Percentiles rank a stretch among this genome's conserved stretches.
These are phyloP conservation scores for Ptilonorhynchus violaceus DNA, from an alignment of 2,113 vertebrate species.

Conservation along the genomic window DNA sequence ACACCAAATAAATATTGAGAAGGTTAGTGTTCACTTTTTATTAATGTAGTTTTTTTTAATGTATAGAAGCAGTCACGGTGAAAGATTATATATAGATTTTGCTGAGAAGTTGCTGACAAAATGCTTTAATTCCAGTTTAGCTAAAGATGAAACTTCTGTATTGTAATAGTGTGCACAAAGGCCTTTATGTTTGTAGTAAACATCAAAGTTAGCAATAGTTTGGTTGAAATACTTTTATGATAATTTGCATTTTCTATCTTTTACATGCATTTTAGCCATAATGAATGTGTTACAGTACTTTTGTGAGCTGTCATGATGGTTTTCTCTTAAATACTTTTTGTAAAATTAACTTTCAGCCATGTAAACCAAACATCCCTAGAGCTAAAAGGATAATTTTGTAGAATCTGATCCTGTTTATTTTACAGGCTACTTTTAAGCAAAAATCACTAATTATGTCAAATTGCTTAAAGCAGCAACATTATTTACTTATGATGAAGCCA, in stretches of 20 bases:
- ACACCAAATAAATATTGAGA: conserved; percentile 96
- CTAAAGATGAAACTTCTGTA: background rate
- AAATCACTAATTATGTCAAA: conserved; percentile 62
- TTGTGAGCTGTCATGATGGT: background rate
- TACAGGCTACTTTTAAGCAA: conserved; percentile 60
- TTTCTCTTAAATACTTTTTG: background rate
- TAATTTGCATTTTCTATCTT: background rate
- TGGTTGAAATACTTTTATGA: background rate
- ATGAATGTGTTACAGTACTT: background rate
- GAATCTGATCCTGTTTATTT: conserved; percentile 33
- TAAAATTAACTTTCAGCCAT: conserved; percentile 37
- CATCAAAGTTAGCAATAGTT: background rate
- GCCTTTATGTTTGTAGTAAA: background rate
- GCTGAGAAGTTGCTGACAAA: background rate
- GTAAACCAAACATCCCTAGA: conserved; percentile 2
- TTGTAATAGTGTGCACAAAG: background rate
- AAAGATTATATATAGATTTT: background rate
- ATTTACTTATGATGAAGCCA: conserved; percentile 64
- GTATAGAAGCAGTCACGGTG: background rate
- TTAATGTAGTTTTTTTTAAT: background rate
- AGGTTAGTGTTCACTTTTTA: conserved; percentile 74
- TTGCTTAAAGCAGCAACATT: conserved; percentile 61
- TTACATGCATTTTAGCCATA: background rate
- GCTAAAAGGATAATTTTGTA: conserved; percentile 43
- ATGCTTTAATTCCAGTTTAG: background rate